Base-by-base conservation (phyloP, 2,888 invertebrate species). In the Drosophila lutescens region DNA sequence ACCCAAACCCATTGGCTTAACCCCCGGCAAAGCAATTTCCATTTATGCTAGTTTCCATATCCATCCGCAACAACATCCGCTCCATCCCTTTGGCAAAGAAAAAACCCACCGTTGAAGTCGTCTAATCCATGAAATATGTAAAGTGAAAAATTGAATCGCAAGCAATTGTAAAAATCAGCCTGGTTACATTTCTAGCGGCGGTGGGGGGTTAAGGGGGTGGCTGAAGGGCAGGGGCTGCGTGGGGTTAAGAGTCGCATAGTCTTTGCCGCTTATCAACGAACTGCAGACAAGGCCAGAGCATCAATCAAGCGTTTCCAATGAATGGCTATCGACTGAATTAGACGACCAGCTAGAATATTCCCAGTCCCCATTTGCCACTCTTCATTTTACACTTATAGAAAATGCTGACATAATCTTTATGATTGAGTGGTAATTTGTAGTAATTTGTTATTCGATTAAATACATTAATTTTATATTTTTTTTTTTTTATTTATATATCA, bases 301-400 rank as follows among this genome's bases (percentile, higher is more conserved):
- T 90, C 91, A 90, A 90, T 90, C 90, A 90, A 89, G 82, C 79
- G 79, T 90, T 90, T 90, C 88, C 90, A 90, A 84, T 90, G 90
- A 88, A 89, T 86, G 89, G 87, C 87, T 83, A 89, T 88, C 88
- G 86, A 83, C 74, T 78, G 86, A 89, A 88, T 88, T 86, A 86
- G 85, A 77, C 74, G 83, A 73, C 84, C 84, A 89, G 49, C 69
- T 36, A 43, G 32, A 20, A 43, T 26, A 32, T 51, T 53, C 17
- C 34, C 50, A 47, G 38, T 12, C 43, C 43, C 32, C 46, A n/a
- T n/a, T 13, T 36, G 15, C 40, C 65, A 13, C 41, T 66, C 47
- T 46, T 49, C 40, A n/a, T 47, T 40, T 51, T 62, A 26, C 51
- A 26, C 9, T 2, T 8, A 4, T 8, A 17, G 13, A 49, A 47